Evolutionary conservation across 2,113 vertebrate species (phyloP).

Genomic region (Nansenia antarctica): DNA sequence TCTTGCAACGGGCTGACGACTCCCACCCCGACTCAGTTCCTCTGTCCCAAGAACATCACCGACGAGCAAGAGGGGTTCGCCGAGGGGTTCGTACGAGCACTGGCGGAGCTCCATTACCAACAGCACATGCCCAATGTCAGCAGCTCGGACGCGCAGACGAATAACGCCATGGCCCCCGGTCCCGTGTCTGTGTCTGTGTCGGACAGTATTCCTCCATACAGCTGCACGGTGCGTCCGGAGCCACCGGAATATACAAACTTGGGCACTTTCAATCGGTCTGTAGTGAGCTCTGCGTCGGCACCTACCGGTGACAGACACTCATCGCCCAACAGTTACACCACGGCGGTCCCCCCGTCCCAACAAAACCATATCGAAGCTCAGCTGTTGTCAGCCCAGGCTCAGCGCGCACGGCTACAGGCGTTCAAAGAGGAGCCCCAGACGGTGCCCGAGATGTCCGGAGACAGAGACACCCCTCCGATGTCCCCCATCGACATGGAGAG

Average conservation of each 20-base stretch:
- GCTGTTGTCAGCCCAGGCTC: conserved; percentile 82
- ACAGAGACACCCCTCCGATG: conserved; percentile 91
- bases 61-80: conserved; percentile 77
- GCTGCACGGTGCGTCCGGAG: conserved; percentile 80
- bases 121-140: conserved; percentile 85
- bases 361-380: conserved; percentile 79
- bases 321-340: conserved; percentile 67
- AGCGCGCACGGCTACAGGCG: conserved; percentile 85
- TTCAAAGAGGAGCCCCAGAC: conserved; percentile 96
- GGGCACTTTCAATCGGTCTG: conserved; percentile 83
- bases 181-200: conserved; percentile 52
- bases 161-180: conserved; percentile 59
- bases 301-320: conserved; percentile 63
- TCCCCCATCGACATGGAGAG: conserved; percentile 97
- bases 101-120: conserved; percentile 78
- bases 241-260: conserved; percentile 93
- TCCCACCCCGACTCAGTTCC: conserved; percentile 89
- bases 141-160: conserved; percentile 76
- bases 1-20: conserved; percentile 93
- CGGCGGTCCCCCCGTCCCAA: conserved; percentile 66
- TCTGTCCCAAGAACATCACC: conserved; percentile 70
- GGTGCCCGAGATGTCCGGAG: conserved; percentile 92
- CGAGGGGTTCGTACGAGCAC: conserved; percentile 68
- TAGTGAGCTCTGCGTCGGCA: conserved; percentile 70
- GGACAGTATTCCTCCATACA: conserved; percentile 73